Conservation (phyloP, 2,888 invertebrate species). For the Brachycybe producta region DNA sequence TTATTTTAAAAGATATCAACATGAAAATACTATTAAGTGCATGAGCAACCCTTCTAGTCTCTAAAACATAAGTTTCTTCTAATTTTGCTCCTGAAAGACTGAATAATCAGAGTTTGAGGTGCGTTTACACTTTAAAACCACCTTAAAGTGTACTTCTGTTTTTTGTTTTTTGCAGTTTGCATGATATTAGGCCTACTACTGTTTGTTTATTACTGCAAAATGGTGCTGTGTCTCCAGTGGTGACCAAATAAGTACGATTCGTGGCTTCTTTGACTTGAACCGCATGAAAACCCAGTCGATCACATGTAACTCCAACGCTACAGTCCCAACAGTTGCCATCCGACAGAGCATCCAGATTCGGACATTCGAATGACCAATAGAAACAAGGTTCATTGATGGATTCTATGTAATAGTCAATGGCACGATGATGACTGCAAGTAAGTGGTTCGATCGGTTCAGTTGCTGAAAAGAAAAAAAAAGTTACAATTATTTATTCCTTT, state of each 20-base stretch:
- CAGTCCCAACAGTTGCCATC: conserved; percentile 25
- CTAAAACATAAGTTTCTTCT: too few relatives aligned
- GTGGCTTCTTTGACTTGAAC: conserved; percentile 35
- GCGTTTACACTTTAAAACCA: too few relatives aligned
- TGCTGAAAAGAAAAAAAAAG: neutral
- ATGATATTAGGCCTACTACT: too few relatives aligned
- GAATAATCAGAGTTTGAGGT: too few relatives aligned
- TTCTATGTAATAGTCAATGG: conserved; percentile 46
- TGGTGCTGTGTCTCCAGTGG: conserved; percentile 41
- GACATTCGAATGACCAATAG: neutral
- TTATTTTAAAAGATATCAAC: too few relatives aligned
- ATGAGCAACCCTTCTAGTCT: too few relatives aligned
- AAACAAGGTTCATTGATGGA: conserved; percentile 34
- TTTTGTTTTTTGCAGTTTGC: too few relatives aligned
- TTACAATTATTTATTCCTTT: too few relatives aligned
- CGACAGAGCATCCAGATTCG: conserved; percentile 1
- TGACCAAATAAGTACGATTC: conserved; percentile 41
- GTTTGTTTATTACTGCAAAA: conserved; percentile 37
- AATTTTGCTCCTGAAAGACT: too few relatives aligned
- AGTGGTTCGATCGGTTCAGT: conserved; percentile 36
- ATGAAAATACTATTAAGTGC: too few relatives aligned
- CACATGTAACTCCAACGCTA: conserved; percentile 35
- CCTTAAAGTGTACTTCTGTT: too few relatives aligned
- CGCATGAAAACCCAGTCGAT: conserved; percentile 45
- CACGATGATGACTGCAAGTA: conserved; percentile 49